A percentile compares a stretch with the other conserved stretches of the same genome.
These are phyloP conservation scores for Erpetoichthys calabaricus DNA, from an alignment of 2,797 vertebrate species.

Conservation along the genomic window DNA sequence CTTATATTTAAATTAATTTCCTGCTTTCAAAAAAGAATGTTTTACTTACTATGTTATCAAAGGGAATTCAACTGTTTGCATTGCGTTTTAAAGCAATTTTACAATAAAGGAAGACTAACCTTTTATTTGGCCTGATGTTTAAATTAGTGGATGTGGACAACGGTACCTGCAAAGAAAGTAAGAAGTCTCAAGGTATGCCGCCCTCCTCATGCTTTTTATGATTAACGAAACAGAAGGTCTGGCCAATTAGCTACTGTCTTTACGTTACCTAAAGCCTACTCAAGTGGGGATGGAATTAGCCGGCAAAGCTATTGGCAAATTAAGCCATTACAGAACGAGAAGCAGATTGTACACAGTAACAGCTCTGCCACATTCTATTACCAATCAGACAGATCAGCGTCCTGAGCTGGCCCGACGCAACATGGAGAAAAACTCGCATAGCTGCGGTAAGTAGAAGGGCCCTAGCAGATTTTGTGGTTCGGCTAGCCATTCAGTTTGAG, in stretches of 20 bases:
- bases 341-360: slow-evolving; percentile 52
- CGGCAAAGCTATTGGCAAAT: slow-evolving; percentile 30
- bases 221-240: slow-evolving; percentile 24
- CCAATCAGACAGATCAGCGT: slow-evolving; percentile 18
- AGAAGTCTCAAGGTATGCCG: too few relatives aligned
- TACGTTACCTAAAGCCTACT: slow-evolving; percentile 30
- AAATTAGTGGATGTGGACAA: too few relatives aligned
- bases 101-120: too few relatives aligned
- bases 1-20: too few relatives aligned
- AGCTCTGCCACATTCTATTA: slow-evolving; percentile 28
- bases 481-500: too few relatives aligned
- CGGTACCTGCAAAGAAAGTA: too few relatives aligned
- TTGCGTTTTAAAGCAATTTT: too few relatives aligned
- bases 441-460: slow-evolving; percentile 19
- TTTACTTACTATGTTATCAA: too few relatives aligned
- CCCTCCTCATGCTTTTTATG: slow-evolving; percentile 6
- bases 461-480: too few relatives aligned
- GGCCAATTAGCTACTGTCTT: slow-evolving; percentile 19
- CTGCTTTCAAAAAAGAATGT: too few relatives aligned
- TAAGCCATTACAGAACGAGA: slow-evolving; percentile 53
- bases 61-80: too few relatives aligned
- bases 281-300: slow-evolving; percentile 61
- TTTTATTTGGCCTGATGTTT: too few relatives aligned
- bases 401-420: slow-evolving; percentile 23
- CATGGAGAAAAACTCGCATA: slow-evolving; percentile 34